Evolutionary conservation across 2,113 vertebrate species (phyloP).

Genomic region (Chaetura pelagica): DNA sequence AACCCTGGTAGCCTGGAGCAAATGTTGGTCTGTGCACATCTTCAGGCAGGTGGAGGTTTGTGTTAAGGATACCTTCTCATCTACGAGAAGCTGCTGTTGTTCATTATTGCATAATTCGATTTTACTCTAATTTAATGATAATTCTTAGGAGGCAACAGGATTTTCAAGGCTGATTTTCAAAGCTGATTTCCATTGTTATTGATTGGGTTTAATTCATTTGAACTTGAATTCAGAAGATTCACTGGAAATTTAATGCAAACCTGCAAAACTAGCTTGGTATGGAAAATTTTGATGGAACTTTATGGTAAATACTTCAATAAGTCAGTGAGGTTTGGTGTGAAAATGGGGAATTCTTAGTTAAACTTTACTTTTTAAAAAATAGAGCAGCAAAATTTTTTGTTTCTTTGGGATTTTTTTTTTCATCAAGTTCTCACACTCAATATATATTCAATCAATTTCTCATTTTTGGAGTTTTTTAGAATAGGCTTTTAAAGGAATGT

Average conservation of each 20-base stretch:
- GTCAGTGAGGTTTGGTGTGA: not conserved
- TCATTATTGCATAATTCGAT: not conserved
- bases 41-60: not conserved
- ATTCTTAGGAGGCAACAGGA: not conserved
- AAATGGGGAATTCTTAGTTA: not conserved
- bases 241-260: not conserved
- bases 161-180: conserved; percentile 43
- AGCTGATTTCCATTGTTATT: conserved; percentile 37
- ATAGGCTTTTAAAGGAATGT: not conserved
- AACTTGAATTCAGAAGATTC: conserved; percentile 1
- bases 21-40: not conserved
- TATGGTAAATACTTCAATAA: not conserved
- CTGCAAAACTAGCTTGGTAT: conserved; percentile 17
- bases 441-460: not conserved
- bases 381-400: not conserved
- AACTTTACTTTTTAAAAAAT: not conserved
- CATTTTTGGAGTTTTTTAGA: not conserved
- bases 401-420: not conserved
- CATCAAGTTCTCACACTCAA: not conserved
- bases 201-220: conserved; percentile 8
- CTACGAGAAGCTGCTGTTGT: accelerated
- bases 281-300: not conserved
- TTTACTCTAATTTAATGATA: conserved; percentile 21
- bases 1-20: accelerated
- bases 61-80: not conserved